Base-by-base conservation (phyloP, 2,113 vertebrate genomes). In the Megatriorchis doriae region DNA sequence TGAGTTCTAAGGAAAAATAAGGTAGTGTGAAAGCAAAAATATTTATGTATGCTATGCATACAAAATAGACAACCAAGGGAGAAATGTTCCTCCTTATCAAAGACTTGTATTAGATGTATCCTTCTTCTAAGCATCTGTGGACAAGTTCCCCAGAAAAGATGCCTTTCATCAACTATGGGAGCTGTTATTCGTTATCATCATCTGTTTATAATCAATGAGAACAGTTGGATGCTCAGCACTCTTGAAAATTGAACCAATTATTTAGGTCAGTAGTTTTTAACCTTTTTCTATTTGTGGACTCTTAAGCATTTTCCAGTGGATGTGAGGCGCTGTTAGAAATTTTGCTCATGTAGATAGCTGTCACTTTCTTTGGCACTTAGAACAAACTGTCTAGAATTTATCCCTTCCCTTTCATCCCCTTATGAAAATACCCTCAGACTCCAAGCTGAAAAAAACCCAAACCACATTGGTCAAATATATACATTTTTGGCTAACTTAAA, bases 181-280 rank as follows among this genome's bases (percentile, higher is more conserved):
- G 92, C 95, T 97, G 96, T 96, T 96, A 95, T 92, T 97, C 72
- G 72, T 97, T 97, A 96, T 96, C 95, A 96, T 96, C 94, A 93
- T 97, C 95, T 97, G 96, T 96, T 97, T 96, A 96, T 94, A 95
- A 96, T 96, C 95, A 96, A 95, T 93, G 92, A 92, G 92, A 97
- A 94, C 92, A 95, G 94, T 94, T 95, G 90, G 95, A 94, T 94
- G 90, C 94, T 95, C 92, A 93, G 88, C 94, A 93, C 95, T 97
- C 92, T 96, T 95, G 92, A 96, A 97, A 96, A 97, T 84, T 93
- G 94, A 97, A 94, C 95, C 92, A 96, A 94, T 96, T 97, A 96
- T 93, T 97, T 96, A 96, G 95, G 92, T 97, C 96, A 97, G 81
- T 88, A 96, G 94, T 97, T 96, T 96, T 96, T 96, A 97, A 96